A percentile compares a stretch with the other conserved stretches of the same genome.
These are phyloP conservation scores for Sthenelais limicola DNA, from an alignment of 2,888 invertebrate species.

Conservation along the genomic window DNA sequence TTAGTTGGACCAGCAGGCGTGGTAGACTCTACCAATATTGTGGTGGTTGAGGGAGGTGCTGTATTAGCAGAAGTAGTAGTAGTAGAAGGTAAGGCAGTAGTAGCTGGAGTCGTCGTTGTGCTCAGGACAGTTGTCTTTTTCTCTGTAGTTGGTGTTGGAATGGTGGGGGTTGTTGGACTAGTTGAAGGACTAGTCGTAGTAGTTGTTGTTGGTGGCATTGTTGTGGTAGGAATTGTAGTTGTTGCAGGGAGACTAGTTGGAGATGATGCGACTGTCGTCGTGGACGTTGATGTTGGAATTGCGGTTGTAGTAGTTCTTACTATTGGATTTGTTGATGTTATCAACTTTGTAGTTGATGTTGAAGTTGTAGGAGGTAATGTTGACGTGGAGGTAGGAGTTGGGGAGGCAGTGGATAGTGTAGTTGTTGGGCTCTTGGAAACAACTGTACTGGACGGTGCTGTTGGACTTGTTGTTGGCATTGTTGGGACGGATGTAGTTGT, in stretches of 20 bases:
- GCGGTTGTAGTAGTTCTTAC: not conserved
- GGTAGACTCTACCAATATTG: too few relatives aligned
- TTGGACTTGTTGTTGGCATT: slow-evolving; percentile 7
- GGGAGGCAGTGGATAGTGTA: slow-evolving; percentile 37
- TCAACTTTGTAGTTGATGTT: not conserved
- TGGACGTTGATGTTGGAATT: slow-evolving; percentile 35
- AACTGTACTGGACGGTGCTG: slow-evolving; percentile 7
- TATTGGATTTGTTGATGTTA: not conserved
- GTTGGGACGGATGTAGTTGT: slow-evolving; percentile 5
- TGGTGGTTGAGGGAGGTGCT: slow-evolving; percentile 27
- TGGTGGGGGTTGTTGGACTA: not conserved
- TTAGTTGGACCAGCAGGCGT: not conserved
- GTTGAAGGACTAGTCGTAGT: too few relatives aligned
- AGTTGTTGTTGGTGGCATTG: not conserved
- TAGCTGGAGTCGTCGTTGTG: not conserved
- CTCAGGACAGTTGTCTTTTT: not conserved
- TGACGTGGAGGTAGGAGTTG: slow-evolving; percentile 23
- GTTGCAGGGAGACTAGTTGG: slow-evolving; percentile 7
- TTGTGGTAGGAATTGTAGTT: not conserved
- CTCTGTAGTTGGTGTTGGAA: not conserved
- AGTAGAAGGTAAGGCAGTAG: slow-evolving; percentile 11
- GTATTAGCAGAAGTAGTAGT: slow-evolving; percentile 16
- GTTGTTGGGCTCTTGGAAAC: slow-evolving; percentile 19
- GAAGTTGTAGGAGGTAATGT: slow-evolving; percentile 26
- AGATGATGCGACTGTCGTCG: slow-evolving; percentile 26